These are phyloP conservation scores for Lepetodrilus schrolli DNA, from an alignment of 2,888 invertebrate species.

Conservation along the genomic window DNA sequence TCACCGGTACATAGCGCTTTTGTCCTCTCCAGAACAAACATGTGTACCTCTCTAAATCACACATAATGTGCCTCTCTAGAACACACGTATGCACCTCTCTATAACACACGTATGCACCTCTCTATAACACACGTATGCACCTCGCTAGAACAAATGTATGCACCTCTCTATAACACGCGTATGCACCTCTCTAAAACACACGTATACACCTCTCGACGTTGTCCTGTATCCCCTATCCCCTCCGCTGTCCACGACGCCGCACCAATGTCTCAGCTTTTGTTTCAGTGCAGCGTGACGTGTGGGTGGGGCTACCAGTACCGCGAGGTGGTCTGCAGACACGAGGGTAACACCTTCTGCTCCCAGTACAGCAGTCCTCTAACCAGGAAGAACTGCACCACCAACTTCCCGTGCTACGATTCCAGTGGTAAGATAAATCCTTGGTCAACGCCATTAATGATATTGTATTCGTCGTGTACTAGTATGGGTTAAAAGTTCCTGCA, in stretches of 20 bases:
- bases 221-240: too few species aligned
- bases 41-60: not conserved
- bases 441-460: too few species aligned
- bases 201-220: not conserved
- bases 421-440: conserved; percentile 80
- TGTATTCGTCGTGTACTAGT: too few species aligned
- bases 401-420: conserved; percentile 81
- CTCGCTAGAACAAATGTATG: too few species aligned
- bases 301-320: conserved; percentile 56
- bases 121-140: not conserved
- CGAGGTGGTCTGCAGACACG: conserved; percentile 60
- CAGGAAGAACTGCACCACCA: conserved; percentile 77
- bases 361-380: conserved; percentile 54
- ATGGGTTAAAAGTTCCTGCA: too few species aligned
- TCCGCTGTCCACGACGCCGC: not conserved
- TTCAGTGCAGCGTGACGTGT: conserved; percentile 59
- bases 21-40: not conserved
- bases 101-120: not conserved
- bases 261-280: not conserved
- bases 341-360: conserved; percentile 60
- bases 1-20: conserved; percentile 62
- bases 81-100: too few species aligned
- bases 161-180: not conserved
- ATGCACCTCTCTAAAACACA: not conserved
- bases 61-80: not conserved